phyloP scores from a whole-genome alignment of 92 coral and sea anemone genomes.

The Palythoa heliodiscus region DNA sequence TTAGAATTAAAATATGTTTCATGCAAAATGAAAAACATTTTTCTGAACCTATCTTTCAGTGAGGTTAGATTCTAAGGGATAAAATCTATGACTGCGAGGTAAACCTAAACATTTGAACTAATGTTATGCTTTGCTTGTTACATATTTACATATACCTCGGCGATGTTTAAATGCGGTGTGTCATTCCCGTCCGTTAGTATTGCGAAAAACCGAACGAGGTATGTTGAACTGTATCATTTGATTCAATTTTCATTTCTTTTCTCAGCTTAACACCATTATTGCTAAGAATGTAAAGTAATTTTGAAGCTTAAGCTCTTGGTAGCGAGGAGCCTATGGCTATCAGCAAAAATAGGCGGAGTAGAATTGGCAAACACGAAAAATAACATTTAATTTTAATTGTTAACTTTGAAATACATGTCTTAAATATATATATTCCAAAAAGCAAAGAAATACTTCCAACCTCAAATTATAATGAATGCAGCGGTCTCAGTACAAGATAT shows the following conservation, averaged over 20 bases:
- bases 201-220: constrained; percentile 4
- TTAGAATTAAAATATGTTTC: neutral
- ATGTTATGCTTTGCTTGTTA: neutral
- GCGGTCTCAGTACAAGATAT: too few species aligned
- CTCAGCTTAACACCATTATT: neutral
- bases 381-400: too few species aligned
- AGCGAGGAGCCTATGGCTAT: neutral
- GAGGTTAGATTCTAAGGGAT: neutral
- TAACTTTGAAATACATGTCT: too few species aligned
- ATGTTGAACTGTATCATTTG: neutral
- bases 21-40: neutral
- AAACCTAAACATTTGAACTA: neutral
- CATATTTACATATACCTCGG: neutral
- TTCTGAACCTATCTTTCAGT: too few species aligned
- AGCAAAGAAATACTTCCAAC: too few species aligned
- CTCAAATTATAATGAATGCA: too few species aligned
- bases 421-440: too few species aligned
- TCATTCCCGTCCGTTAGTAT: neutral
- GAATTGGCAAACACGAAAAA: too few species aligned
- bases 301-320: neutral
- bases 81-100: neutral
- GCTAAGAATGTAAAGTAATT: neutral
- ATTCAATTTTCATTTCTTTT: neutral
- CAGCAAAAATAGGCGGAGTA: too few species aligned
- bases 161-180: neutral